A percentile compares a stretch with the other conserved stretches of the same genome.
These are phyloP conservation scores for Craterocephalus amniculus DNA, from an alignment of 2,797 vertebrate species.

Conservation along the genomic window DNA sequence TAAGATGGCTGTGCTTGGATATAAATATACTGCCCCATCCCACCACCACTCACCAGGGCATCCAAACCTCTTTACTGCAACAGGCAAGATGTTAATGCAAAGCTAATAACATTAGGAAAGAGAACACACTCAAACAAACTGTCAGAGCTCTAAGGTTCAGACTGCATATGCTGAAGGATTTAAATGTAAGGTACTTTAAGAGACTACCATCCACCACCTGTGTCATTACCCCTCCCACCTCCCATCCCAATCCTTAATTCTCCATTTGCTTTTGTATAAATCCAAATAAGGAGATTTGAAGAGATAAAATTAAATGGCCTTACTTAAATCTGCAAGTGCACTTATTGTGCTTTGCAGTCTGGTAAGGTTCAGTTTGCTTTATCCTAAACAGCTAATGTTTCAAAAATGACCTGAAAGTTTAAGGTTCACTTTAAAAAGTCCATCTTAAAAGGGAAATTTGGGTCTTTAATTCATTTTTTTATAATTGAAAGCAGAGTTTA, in stretches of 20 bases:
- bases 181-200: slow-evolving; percentile 77
- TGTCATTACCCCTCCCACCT: slow-evolving; percentile 8
- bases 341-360: slow-evolving; percentile 62
- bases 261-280: slow-evolving; percentile 73
- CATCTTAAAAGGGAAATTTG: neutral
- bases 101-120: slow-evolving; percentile 76
- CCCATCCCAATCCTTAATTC: slow-evolving; percentile 55
- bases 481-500: neutral
- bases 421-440: neutral
- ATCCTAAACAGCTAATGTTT: neutral
- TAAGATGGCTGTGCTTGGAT: slow-evolving; percentile 48
- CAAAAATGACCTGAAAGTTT: neutral
- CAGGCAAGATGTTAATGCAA: slow-evolving; percentile 64
- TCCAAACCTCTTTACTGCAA: slow-evolving; percentile 67
- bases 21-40: slow-evolving; percentile 33
- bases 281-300: slow-evolving; percentile 81
- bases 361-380: slow-evolving; percentile 31
- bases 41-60: slow-evolving; percentile 32
- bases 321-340: slow-evolving; percentile 68
- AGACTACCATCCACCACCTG: slow-evolving; percentile 29
- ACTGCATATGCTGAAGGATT: slow-evolving; percentile 80
- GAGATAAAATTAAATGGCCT: slow-evolving; percentile 77
- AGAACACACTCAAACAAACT: slow-evolving; percentile 72
- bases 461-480: neutral
- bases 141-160: slow-evolving; percentile 71